phyloP scores from a whole-genome alignment of 2,797 vertebrate genomes.

The Momotus momota region DNA sequence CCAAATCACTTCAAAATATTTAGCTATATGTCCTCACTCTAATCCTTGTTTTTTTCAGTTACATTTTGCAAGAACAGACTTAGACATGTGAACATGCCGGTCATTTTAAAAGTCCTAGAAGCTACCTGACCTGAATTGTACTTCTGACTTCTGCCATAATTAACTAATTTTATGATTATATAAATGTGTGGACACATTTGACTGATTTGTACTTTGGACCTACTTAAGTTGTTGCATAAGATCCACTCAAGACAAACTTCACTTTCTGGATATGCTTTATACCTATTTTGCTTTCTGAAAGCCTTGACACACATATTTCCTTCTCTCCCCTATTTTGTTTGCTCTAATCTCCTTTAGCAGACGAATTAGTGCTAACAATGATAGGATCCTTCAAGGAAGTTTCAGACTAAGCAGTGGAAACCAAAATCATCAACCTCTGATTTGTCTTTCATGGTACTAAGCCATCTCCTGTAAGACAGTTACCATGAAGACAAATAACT shows the following conservation, averaged over 20 bases:
- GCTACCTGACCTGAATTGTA: not conserved
- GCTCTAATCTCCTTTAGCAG: not conserved
- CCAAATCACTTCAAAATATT: not conserved
- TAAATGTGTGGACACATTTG: not conserved
- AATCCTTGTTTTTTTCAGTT: not conserved
- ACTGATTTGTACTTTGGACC: constrained; percentile 37
- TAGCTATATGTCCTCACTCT: not conserved
- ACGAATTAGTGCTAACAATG: not conserved
- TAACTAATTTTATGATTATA: not conserved
- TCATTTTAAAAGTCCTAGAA: not conserved
- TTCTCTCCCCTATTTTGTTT: not conserved
- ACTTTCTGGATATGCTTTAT: not conserved
- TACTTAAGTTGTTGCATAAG: constrained; percentile 27
- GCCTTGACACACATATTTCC: not conserved
- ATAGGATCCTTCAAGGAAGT: not conserved
- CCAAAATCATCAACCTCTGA: not conserved
- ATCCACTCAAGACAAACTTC: not conserved
- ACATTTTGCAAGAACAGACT: not conserved
- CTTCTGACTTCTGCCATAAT: constrained; percentile 15
- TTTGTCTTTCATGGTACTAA: not conserved
- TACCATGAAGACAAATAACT: not conserved
- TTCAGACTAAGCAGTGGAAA: not conserved
- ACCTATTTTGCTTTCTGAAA: not conserved
- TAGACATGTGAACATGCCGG: not conserved
- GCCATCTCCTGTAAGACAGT: not conserved